phyloP scores from a whole-genome alignment of 2,113 vertebrate genomes.

The Tragulus kanchil region DNA sequence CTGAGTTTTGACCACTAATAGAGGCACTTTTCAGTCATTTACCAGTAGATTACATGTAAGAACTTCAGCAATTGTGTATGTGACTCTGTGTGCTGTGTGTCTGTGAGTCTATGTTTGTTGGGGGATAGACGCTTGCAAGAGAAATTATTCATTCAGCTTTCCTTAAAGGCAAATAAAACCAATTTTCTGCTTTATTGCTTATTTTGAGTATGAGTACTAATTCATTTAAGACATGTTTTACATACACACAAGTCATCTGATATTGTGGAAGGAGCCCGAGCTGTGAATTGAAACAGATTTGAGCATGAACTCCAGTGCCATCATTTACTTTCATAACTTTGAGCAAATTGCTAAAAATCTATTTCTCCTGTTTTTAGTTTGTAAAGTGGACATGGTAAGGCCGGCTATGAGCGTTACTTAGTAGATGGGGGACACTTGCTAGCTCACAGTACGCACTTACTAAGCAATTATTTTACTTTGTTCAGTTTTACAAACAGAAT shows the following conservation, averaged over 20 bases:
- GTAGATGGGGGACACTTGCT: neutral
- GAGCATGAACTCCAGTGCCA: neutral
- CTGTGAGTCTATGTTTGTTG: neutral
- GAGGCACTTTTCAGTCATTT: neutral
- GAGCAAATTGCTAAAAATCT: neutral
- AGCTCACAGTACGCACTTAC: neutral
- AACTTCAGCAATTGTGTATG: neutral
- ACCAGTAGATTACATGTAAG: neutral
- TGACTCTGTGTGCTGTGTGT: neutral
- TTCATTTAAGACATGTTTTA: slow-evolving; percentile 18
- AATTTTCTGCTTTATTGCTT: neutral
- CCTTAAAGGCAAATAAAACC: neutral
- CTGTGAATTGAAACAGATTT: neutral
- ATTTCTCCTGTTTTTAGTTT: neutral
- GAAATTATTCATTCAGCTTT: neutral
- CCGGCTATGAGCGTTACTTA: neutral
- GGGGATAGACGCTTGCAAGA: accelerated
- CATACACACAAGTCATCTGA: neutral
- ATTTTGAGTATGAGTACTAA: neutral
- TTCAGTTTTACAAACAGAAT: neutral
- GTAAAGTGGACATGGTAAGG: neutral
- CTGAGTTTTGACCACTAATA: neutral
- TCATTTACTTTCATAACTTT: slow-evolving; percentile 16
- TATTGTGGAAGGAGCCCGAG: neutral
- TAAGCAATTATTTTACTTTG: neutral